Evolutionary conservation across 2,888 invertebrate species (phyloP), one percentile per base, ranked within the genome.

Genomic region (Corbicula japonica): DNA sequence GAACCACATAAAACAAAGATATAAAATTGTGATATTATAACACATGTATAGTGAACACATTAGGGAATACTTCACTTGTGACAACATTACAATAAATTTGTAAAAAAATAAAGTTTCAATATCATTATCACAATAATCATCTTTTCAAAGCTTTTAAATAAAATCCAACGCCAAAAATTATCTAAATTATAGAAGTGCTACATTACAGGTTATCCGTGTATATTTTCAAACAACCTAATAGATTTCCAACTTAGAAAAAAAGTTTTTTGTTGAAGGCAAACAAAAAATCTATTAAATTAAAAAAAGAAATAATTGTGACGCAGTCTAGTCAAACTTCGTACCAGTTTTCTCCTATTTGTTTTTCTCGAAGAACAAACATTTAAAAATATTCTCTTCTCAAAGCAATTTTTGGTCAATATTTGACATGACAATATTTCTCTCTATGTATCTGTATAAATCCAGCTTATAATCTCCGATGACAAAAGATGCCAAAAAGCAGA

Each of bases 331-430:
- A 44, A 56, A 46, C 32, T 32, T 3, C 12, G 78, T 78, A 52
- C 74, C 69, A 74, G 70, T 41, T 70, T 38, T 62, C 41, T 21
- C 18, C 46, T 76, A 62, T 80, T 80, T 80, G 71, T 32, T 58
- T 52, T 34, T 48, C 35, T 10, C 18, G 38, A 44, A 69, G 26
- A 54, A 56, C 62, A 76, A 80, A 76, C 60, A 76, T 76, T 76
- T 72, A 56, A 54, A 73, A n/a, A 41, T 34, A 56, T 70, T 62
- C 54, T 65, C 56, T 63, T 65, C 69, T 54, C 38, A 69, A 44
- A 50, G 68, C 65, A 72, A 75, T 75, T 66, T 65, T 71, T 48
- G 58, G 76, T 76, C 56, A 80, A 80, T 80, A 80, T 80, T 80
- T 66, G 72, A 56, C 12, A 63, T 41, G 76, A 76, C 54, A 58